Evolutionary conservation across 2,888 invertebrate species (phyloP), one percentile per base, ranked within the genome.

Genomic region (Bibio marci): DNA sequence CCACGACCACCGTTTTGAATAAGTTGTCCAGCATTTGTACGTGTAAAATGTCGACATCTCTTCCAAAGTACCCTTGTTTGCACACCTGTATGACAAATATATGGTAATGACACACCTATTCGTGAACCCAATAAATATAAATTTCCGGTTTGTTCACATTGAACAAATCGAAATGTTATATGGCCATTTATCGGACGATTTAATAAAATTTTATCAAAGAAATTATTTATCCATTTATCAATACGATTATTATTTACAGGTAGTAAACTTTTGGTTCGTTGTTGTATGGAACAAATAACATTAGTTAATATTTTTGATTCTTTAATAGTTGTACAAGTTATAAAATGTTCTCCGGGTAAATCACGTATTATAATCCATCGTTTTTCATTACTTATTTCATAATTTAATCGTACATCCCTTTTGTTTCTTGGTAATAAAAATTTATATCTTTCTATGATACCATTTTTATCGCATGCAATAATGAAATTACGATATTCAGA

Each of bases 271-370:
- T 73, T 74, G 28, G 67, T 69, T 28, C 69, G 66, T 36, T 70
- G 63, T 50, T 82, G 78, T 33, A 83, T 70, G 5, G 74, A 69
- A 49, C 85, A 86, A 3, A 80, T 79, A 17, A 86, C 81, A 52
- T 85, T 86, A 39, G 82, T 80, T 30, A 82, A 75, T 2, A 85
- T 75, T 35, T 71, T 69, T 2, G 82, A 80, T 42, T 80, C 78
- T 54, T 80, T 81, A 32, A 86, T 65, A 1, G 85, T 85, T 2
- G 85, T 85, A 51, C 86, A 86, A 15, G 86, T 85, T 38, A 85
- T 66, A 51, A 74, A 78, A 49, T 78, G 80, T 48, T 79, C 77
- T 13, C 80, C 80, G 40, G 74, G 76, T 4, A 80, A 70, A 52
- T 85, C 80, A 39, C 77, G 73, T 8, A 86, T 71, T 15, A 83